Evolutionary conservation across 1,140 invertebrate species (phyloP).

Genomic region (Odontomachus brunneus): DNA sequence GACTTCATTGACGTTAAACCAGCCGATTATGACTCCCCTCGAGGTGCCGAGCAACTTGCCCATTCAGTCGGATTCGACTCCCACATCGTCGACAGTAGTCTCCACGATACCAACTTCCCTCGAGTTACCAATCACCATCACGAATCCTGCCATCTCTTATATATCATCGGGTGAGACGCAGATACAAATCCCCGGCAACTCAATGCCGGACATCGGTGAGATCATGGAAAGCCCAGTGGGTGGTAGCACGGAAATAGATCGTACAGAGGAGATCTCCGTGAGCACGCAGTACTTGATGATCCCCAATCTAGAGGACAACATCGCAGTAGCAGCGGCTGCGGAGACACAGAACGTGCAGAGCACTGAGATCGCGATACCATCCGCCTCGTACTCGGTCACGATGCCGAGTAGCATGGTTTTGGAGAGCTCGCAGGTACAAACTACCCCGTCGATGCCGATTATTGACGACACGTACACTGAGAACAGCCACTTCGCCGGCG

Average conservation of each 20-base stretch:
- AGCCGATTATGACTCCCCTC: slow-evolving; percentile 92
- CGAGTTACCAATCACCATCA: slow-evolving; percentile 89
- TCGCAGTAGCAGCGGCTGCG: slow-evolving; percentile 52
- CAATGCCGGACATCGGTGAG: slow-evolving; percentile 81
- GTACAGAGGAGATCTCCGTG: slow-evolving; percentile 67
- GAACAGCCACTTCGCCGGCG: slow-evolving; percentile 67
- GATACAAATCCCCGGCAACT: slow-evolving; percentile 77
- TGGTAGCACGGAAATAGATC: slow-evolving; percentile 42
- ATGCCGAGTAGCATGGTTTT: slow-evolving; percentile 78
- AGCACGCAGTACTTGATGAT: slow-evolving; percentile 79
- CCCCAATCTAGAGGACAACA: slow-evolving; percentile 76
- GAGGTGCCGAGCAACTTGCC: slow-evolving; percentile 89
- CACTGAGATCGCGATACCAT: slow-evolving; percentile 54
- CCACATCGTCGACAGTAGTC: slow-evolving; percentile 77
- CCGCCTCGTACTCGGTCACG: slow-evolving; percentile 80
- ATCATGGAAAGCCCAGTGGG: slow-evolving; percentile 72
- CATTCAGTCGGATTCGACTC: slow-evolving; percentile 80
- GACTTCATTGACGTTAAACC: slow-evolving; percentile 90
- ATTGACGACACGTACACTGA: slow-evolving; percentile 81
- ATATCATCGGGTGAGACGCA: slow-evolving; percentile 79
- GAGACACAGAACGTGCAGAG: slow-evolving; percentile 62
- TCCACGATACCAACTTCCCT: slow-evolving; percentile 86
- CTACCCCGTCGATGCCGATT: slow-evolving; percentile 83
- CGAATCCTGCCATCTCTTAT: slow-evolving; percentile 88
- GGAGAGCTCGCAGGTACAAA: slow-evolving; percentile 76